Percentiles rank a stretch among this genome's conserved stretches.
Conservation (phyloP, 2,888 invertebrate species). For the Cataglyphis rosenhaueri region DNA sequence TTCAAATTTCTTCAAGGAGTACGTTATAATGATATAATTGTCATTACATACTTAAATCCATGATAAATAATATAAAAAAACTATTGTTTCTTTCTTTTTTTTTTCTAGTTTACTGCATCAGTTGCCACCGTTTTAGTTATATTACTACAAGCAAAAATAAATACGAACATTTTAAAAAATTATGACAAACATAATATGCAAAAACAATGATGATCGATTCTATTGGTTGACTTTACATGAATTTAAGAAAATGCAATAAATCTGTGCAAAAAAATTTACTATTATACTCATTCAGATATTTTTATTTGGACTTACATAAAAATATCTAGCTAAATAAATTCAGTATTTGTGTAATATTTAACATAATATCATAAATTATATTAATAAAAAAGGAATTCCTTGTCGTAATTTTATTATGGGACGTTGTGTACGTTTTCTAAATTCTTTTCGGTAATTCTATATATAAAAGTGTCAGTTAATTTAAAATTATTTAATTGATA, state of each 20-base stretch:
- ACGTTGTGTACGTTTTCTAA: neutral
- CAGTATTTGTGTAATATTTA: neutral
- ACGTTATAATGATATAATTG: neutral
- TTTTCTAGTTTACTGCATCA: neutral
- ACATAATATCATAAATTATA: neutral
- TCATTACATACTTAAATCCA: neutral
- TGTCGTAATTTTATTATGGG: neutral
- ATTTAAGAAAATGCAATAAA: neutral
- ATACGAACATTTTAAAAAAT: neutral
- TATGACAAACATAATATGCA: neutral
- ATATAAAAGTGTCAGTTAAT: neutral
- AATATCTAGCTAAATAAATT: neutral
- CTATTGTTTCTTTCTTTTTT: neutral
- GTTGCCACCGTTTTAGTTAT: neutral
- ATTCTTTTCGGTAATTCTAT: constrained; percentile 1
- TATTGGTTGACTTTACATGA: neutral
- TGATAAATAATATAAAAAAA: neutral
- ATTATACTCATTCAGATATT: neutral
- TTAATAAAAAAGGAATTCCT: neutral
- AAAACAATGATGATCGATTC: neutral
- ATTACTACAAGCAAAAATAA: neutral
- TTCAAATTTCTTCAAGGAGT: constrained; percentile 18
- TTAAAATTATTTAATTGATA: too few species aligned
- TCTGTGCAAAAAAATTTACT: neutral
- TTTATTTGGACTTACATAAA: constrained; percentile 13